These are phyloP conservation scores for Wasmannia auropunctata DNA, from an alignment of 1,140 invertebrate species.

Conservation along the genomic window DNA sequence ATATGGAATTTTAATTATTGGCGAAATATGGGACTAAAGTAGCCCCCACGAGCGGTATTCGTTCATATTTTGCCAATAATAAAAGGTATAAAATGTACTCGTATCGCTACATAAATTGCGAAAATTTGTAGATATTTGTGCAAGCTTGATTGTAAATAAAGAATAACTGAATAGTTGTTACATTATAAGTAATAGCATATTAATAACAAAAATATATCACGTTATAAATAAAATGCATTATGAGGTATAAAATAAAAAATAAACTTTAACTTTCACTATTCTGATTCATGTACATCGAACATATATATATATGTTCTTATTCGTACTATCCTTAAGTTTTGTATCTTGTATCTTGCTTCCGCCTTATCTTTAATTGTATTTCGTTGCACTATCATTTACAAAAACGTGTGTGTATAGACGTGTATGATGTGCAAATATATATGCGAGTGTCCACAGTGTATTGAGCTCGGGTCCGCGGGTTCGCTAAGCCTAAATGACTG, in stretches of 20 bases:
- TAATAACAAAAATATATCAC: not conserved
- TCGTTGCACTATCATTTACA: not conserved
- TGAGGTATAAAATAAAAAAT: not conserved
- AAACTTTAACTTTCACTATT: not conserved
- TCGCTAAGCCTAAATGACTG: not conserved
- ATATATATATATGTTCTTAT: not conserved
- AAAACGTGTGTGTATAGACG: not conserved
- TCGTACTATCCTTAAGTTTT: not conserved
- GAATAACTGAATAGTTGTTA: no score
- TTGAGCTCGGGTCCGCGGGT: not conserved
- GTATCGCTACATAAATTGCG: not conserved
- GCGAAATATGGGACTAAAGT: not conserved
- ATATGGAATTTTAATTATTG: constrained; percentile 36
- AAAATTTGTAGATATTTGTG: not conserved
- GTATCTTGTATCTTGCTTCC: not conserved
- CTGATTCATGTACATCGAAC: not conserved
- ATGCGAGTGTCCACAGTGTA: not conserved
- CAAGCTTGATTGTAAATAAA: not conserved
- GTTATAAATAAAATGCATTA: not conserved
- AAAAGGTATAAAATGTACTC: not conserved
- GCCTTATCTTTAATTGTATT: not conserved
- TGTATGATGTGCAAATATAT: not conserved
- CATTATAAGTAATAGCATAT: no score
- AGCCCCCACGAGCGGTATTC: not conserved
- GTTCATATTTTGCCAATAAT: not conserved